Conservation (phyloP, 2,888 invertebrate genomes). For the Chymomyza amoena region DNA sequence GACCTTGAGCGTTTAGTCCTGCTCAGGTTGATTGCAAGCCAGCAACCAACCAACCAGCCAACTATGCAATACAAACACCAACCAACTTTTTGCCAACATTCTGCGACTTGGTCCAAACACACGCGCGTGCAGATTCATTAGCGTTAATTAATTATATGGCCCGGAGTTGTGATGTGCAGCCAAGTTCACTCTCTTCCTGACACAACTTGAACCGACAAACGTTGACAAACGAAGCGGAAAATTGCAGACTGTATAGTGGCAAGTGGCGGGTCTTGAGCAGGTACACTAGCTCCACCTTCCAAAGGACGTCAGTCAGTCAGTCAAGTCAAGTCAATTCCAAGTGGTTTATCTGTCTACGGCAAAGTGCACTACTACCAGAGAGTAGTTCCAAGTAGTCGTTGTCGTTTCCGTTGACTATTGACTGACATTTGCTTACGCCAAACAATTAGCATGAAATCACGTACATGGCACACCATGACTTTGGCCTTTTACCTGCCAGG, state of each 20-base stretch:
- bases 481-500: conserved; percentile 59
- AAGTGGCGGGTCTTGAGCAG: neutral
- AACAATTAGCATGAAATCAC: conserved; percentile 73
- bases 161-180: conserved; percentile 17
- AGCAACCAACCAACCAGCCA: conserved; percentile 19
- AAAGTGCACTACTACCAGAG: neutral
- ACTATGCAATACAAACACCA: conserved; percentile 44
- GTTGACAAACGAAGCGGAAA: conserved; percentile 69
- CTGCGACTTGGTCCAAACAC: neutral
- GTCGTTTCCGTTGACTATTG: conserved; percentile 2
- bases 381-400: neutral
- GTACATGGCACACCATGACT: conserved; percentile 52
- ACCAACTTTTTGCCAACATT: conserved; percentile 39
- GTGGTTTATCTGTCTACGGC: neutral
- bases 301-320: neutral
- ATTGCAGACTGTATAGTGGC: conserved; percentile 41
- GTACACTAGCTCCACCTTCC: neutral
- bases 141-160: conserved; percentile 73
- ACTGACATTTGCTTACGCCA: conserved; percentile 42
- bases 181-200: conserved; percentile 27
- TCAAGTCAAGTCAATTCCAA: neutral
- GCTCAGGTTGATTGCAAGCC: conserved; percentile 41
- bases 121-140: conserved; percentile 63
- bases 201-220: conserved; percentile 30
- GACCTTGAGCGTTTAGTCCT: conserved; percentile 54